These are phyloP conservation scores for Phengaris arion DNA, from an alignment of 2,888 invertebrate genomes.

Conservation along the genomic window DNA sequence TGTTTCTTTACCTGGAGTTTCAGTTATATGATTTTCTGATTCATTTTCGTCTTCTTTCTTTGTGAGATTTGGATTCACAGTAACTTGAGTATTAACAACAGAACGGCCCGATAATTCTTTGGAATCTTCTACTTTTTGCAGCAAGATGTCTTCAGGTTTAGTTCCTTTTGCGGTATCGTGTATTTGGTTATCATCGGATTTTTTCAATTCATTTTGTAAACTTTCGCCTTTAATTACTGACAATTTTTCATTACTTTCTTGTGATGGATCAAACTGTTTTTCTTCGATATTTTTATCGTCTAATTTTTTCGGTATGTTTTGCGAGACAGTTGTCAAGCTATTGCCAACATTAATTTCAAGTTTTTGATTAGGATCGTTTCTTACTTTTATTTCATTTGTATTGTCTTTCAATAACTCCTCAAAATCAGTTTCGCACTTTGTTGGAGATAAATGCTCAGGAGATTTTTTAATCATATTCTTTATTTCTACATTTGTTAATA, in stretches of 20 bases:
- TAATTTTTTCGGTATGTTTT: constrained; percentile 44
- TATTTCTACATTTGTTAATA: constrained; percentile 37
- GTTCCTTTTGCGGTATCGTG: neutral
- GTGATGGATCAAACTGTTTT: constrained; percentile 19
- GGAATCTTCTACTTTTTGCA: constrained; percentile 21
- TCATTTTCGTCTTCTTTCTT: constrained; percentile 29
- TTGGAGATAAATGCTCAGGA: constrained; percentile 42
- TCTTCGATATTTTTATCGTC: constrained; percentile 38
- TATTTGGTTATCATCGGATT: constrained; percentile 30
- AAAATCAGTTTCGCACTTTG: constrained; percentile 73
- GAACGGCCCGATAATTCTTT: constrained; percentile 6
- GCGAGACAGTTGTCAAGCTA: constrained; percentile 53
- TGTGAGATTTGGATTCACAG: neutral
- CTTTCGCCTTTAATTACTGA: constrained; percentile 8
- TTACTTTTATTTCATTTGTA: constrained; percentile 72
- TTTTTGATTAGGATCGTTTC: constrained; percentile 66
- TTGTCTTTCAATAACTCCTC: constrained; percentile 74
- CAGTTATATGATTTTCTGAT: constrained; percentile 32
- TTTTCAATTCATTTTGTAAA: neutral
- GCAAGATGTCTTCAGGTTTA: neutral
- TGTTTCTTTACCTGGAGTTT: constrained; percentile 38
- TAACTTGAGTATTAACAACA: neutral
- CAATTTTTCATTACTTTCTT: neutral
- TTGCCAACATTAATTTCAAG: constrained; percentile 68
- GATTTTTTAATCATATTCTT: constrained; percentile 46